Evolutionary conservation across 1,140 invertebrate species (phyloP), one percentile per base, ranked within the genome.

Genomic region (Drosophila bipectinata): DNA sequence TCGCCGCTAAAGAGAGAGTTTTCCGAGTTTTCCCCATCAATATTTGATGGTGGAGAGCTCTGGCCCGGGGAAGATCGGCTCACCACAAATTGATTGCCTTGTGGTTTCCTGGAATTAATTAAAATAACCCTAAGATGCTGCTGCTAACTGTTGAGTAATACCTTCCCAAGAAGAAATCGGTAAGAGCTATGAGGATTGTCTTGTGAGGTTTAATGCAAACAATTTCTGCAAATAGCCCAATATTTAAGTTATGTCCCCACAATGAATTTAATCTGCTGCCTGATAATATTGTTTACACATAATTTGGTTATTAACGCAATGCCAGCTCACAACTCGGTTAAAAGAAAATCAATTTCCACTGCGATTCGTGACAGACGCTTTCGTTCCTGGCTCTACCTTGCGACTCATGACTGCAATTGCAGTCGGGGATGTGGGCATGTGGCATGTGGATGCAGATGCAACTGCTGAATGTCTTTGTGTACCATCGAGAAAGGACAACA

Each of bases 281-380:
- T 56, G 44, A 28, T 61, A 68, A 77, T 68, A 72, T 75, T 76
- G 62, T 85, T 87, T 82, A 64, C 78, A 55, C 59, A 72, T 87
- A 78, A 81, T 85, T 76, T 62, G 64, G 74, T 75, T 85, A 79
- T 82, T 76, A 60, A 72, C 60, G 49, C 54, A 56, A 52, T 62
- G 64, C 45, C 49, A 67, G n/a, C 48, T 49, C 48, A 21, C 44
- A 78, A 67, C 69, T 67, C 58, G 52, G 77, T 68, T 62, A 61
- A 64, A 56, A 52, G 45, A 58, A 87, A 85, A 85, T 85, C 78
- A 85, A 85, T 85, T 85, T 78, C 18, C 14, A 48, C 44, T 52
- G 83, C 74, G 88, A 72, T 79, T 58, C 66, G 51, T 76, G 83
- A 56, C 82, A 80, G 73, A 74, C 68, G 77, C 62, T 62, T 30